Percentiles rank a stretch among this genome's conserved stretches.
Conservation (phyloP, 1,140 invertebrate genomes). For the Archivesica marissinica region DNA sequence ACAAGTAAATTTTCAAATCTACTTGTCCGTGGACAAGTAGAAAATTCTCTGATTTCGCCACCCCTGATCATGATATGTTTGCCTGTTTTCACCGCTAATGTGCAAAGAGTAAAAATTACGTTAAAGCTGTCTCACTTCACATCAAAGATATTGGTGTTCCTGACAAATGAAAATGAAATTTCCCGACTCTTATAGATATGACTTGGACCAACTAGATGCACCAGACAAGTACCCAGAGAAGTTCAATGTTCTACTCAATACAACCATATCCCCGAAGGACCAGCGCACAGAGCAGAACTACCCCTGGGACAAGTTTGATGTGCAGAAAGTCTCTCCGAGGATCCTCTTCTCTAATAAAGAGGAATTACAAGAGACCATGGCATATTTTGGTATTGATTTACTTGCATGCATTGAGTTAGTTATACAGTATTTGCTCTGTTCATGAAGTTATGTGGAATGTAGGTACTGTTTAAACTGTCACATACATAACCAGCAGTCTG, state of each 20-base stretch:
- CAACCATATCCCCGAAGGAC: slow-evolving; percentile 90
- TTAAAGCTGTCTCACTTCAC: too few relatives aligned
- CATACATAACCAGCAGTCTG: too few relatives aligned
- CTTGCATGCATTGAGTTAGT: neutral
- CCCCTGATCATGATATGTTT: too few relatives aligned
- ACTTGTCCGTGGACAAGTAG: too few relatives aligned
- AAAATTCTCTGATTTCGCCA: too few relatives aligned
- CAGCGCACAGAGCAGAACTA: slow-evolving; percentile 86
- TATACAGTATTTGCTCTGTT: neutral
- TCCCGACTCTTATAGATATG: slow-evolving; percentile 87
- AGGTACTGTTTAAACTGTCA: neutral
- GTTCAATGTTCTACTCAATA: slow-evolving; percentile 89
- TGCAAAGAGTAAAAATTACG: too few relatives aligned
- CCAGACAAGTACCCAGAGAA: slow-evolving; percentile 92
- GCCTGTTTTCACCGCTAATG: too few relatives aligned
- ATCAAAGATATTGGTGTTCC: too few relatives aligned
- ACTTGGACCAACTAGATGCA: slow-evolving; percentile 91
- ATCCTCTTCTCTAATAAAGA: slow-evolving; percentile 91
- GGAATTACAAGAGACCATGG: slow-evolving; percentile 88
- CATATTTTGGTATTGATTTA: slow-evolving; percentile 74
- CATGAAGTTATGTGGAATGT: neutral
- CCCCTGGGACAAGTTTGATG: slow-evolving; percentile 90
- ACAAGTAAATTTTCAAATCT: too few relatives aligned
- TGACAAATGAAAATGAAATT: too few relatives aligned
- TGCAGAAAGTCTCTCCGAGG: slow-evolving; percentile 85